These are phyloP conservation scores for Panthera tigris DNA, from an alignment of 2,113 vertebrate species.

Conservation along the genomic window DNA sequence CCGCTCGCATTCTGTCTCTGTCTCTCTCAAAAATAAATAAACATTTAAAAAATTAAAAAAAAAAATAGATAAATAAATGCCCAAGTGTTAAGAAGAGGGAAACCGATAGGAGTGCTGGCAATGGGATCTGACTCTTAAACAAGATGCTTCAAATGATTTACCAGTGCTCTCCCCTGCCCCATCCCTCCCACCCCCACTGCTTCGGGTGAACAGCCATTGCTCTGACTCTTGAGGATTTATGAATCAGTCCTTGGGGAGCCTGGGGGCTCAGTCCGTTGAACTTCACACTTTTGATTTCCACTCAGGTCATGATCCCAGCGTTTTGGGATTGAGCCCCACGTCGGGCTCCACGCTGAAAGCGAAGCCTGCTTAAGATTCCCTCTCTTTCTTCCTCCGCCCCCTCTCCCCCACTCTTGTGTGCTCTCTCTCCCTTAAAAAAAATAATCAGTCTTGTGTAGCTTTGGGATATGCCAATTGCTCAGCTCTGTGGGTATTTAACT, in stretches of 20 bases:
- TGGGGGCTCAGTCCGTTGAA: too few species aligned
- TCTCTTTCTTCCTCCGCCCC: too few species aligned
- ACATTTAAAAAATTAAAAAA: too few species aligned
- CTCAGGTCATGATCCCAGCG: too few species aligned
- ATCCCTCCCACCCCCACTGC: background rate
- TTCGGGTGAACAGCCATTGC: background rate
- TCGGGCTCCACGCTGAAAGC: too few species aligned
- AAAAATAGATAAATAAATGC: background rate
- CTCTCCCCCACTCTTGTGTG: too few species aligned
- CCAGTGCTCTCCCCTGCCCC: background rate
- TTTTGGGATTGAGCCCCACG: too few species aligned
- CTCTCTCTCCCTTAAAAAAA: too few species aligned
- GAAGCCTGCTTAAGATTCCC: too few species aligned
- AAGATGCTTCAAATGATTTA: background rate
- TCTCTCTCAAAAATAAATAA: background rate
- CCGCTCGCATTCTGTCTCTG: too few species aligned
- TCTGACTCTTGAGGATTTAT: background rate
- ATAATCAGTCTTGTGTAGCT: background rate
- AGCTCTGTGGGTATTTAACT: background rate
- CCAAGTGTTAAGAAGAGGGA: background rate
- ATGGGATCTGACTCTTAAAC: background rate
- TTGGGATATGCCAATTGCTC: background rate
- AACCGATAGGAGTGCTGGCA: background rate
- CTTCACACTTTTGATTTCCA: too few species aligned
- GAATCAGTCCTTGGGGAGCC: background rate